Percentiles rank a stretch among this genome's conserved stretches.
phyloP scores from a whole-genome alignment of 2,888 invertebrate species.

The Automeris io region DNA sequence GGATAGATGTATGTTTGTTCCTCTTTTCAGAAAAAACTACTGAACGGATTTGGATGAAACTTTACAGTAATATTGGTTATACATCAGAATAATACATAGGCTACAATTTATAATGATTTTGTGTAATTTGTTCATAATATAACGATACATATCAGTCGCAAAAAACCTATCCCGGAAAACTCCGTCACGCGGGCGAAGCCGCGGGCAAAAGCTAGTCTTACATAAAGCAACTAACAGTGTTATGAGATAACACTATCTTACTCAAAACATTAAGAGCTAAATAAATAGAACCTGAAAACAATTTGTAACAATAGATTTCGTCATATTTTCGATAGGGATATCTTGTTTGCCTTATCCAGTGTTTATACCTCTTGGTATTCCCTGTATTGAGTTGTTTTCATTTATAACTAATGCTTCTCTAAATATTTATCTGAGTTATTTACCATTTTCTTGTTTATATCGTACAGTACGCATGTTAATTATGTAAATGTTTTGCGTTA shows the following conservation, averaged over 20 bases:
- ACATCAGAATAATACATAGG: too few species aligned
- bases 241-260: too few species aligned
- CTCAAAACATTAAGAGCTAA: background rate
- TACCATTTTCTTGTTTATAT: background rate
- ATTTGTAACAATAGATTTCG: background rate
- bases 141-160: too few species aligned
- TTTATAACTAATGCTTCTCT: background rate
- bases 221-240: too few species aligned
- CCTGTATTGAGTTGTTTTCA: background rate
- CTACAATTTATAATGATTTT: too few species aligned
- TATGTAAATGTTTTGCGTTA: conserved; percentile 3
- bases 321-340: background rate
- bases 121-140: background rate
- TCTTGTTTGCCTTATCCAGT: background rate
- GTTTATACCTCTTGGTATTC: background rate
- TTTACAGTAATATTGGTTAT: too few species aligned
- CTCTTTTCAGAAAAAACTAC: background rate
- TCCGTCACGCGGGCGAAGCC: too few species aligned
- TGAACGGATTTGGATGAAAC: too few species aligned
- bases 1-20: background rate
- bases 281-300: background rate
- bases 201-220: too few species aligned
- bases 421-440: background rate
- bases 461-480: background rate
- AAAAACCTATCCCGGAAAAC: too few species aligned